phyloP scores from a whole-genome alignment of 1,140 invertebrate genomes.

The Cydia amplana region DNA sequence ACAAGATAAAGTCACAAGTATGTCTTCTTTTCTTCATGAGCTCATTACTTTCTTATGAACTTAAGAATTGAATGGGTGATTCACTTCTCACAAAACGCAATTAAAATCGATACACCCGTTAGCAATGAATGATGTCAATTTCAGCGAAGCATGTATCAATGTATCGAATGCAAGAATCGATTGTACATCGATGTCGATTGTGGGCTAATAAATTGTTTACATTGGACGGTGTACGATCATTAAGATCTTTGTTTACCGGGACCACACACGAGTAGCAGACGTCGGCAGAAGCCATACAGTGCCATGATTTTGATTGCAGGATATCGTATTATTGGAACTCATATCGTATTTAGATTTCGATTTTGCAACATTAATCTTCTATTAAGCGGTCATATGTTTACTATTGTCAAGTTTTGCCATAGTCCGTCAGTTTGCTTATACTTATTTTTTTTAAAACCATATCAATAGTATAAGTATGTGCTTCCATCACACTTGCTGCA shows the following conservation, averaged over 20 bases:
- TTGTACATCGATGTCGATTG: slow-evolving; percentile 68
- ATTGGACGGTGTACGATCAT: slow-evolving; percentile 59
- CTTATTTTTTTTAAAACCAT: no score
- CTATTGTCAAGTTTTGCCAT: not conserved
- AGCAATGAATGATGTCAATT: slow-evolving; percentile 46
- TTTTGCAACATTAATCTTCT: not conserved
- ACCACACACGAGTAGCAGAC: slow-evolving; percentile 70
- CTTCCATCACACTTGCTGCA: no score
- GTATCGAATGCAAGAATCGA: slow-evolving; percentile 56
- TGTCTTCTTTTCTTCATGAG: not conserved
- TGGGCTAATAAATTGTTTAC: slow-evolving; percentile 69
- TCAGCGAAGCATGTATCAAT: slow-evolving; percentile 55
- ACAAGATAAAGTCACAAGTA: no score
- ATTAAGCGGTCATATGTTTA: not conserved
- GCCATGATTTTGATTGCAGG: slow-evolving; percentile 74
- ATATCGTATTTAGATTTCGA: slow-evolving; percentile 61
- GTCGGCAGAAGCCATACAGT: slow-evolving; percentile 66
- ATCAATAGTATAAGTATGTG: no score
- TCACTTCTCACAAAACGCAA: slow-evolving; percentile 45
- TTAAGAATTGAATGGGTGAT: slow-evolving; percentile 24
- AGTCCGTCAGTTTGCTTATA: no score
- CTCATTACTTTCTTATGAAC: slow-evolving; percentile 2
- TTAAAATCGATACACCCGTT: slow-evolving; percentile 50
- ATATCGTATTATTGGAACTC: slow-evolving; percentile 71
- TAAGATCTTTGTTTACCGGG: slow-evolving; percentile 73